Percentiles rank a stretch among this genome's conserved stretches.
phyloP scores from a whole-genome alignment of 2,797 vertebrate species.

The Galagoides demidoff region DNA sequence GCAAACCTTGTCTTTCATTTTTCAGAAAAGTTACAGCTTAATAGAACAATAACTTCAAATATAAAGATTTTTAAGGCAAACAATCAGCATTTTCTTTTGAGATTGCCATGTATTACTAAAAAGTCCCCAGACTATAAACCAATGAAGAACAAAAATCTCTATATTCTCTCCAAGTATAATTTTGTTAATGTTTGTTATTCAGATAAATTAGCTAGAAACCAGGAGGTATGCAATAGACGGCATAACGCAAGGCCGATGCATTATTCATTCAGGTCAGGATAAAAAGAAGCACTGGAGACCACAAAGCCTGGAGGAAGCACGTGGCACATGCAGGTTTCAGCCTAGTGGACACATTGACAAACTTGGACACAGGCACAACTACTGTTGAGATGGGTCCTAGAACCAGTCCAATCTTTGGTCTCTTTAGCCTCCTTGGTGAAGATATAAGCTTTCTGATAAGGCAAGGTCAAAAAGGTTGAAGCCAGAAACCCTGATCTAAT shows the following conservation, averaged over 20 bases:
- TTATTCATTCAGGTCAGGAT: background rate
- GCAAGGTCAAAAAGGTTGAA: background rate
- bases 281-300: background rate
- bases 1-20: background rate
- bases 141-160: constrained; percentile 21
- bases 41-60: constrained; percentile 42
- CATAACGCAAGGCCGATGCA: background rate
- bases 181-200: background rate
- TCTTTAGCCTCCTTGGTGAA: background rate
- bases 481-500: background rate
- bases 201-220: constrained; percentile 25
- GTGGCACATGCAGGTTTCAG: background rate
- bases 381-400: background rate
- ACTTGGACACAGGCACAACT: background rate
- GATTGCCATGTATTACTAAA: background rate
- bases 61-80: background rate
- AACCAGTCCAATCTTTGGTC: background rate
- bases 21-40: background rate
- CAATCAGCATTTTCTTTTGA: background rate
- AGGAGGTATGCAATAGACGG: background rate
- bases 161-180: background rate
- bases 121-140: background rate
- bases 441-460: background rate
- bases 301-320: background rate
- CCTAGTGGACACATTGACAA: background rate